Evolutionary conservation across 2,888 invertebrate species (phyloP).

Genomic region (Pediacus dermestoides): DNA sequence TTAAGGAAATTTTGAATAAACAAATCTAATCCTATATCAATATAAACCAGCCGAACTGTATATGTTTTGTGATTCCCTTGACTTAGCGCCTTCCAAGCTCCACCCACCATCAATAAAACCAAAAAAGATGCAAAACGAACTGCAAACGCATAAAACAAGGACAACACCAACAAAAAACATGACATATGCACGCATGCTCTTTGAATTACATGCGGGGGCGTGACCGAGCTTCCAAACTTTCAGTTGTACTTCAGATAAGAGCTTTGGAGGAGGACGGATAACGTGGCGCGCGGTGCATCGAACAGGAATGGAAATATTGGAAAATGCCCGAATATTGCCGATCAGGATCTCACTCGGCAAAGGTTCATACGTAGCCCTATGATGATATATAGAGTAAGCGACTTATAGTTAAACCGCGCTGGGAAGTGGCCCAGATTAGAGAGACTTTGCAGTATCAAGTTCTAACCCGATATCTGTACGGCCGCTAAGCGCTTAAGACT

Average conservation of each 20-base stretch:
- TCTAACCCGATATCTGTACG: slow-evolving; percentile 61
- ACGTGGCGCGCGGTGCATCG: slow-evolving; percentile 28
- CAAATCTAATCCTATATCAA: slow-evolving; percentile 45
- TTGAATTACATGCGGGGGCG: slow-evolving; percentile 42
- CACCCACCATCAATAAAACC: slow-evolving; percentile 44
- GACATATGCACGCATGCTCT: slow-evolving; percentile 43
- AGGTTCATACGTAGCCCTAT: slow-evolving; percentile 39
- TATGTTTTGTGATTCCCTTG: slow-evolving; percentile 44
- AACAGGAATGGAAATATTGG: slow-evolving; percentile 31
- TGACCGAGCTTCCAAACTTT: slow-evolving; percentile 35
- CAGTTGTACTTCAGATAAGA: slow-evolving; percentile 34
- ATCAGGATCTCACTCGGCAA: slow-evolving; percentile 38
- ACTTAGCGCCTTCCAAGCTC: slow-evolving; percentile 48
- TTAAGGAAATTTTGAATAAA: slow-evolving; percentile 35
- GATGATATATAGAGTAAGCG: slow-evolving; percentile 73
- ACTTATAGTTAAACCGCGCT: slow-evolving; percentile 72
- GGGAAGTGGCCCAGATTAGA: slow-evolving; percentile 74
- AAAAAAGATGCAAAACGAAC: slow-evolving; percentile 28
- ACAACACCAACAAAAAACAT: slow-evolving; percentile 25
- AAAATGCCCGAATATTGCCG: slow-evolving; percentile 40
- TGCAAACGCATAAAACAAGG: slow-evolving; percentile 22
- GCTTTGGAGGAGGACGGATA: slow-evolving; percentile 26
- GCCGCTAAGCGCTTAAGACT: slow-evolving; percentile 70
- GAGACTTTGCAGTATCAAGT: slow-evolving; percentile 53
- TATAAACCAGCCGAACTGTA: slow-evolving; percentile 38